Conservation (phyloP, 2,888 invertebrate genomes). For the Prosapia bicincta region DNA sequence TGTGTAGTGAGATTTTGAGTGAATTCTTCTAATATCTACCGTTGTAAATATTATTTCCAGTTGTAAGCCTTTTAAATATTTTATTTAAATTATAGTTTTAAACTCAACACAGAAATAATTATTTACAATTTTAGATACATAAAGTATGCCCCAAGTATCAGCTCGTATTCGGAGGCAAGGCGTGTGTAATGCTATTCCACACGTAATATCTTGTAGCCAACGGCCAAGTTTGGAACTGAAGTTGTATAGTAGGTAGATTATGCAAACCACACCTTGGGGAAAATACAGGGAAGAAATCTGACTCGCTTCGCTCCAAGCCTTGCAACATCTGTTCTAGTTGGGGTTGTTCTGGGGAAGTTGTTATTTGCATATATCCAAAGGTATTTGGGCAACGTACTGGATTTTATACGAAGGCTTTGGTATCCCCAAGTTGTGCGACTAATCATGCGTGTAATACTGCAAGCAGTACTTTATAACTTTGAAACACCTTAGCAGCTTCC, state of each 20-base stretch:
- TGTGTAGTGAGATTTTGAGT: too few relatives aligned
- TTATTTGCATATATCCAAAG: not conserved
- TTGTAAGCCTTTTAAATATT: too few relatives aligned
- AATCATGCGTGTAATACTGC: not conserved
- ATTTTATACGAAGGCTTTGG: not conserved
- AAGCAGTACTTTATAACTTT: not conserved
- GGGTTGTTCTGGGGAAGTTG: not conserved
- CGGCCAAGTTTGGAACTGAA: not conserved
- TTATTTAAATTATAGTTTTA: too few relatives aligned
- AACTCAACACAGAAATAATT: too few relatives aligned
- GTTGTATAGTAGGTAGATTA: not conserved
- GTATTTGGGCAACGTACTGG: not conserved
- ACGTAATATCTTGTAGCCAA: not conserved
- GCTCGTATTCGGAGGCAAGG: not conserved
- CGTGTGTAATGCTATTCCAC: not conserved
- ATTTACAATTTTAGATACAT: too few relatives aligned
- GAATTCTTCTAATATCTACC: too few relatives aligned
- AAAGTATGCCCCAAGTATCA: too few relatives aligned
- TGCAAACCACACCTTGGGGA: not conserved
- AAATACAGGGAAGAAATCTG: not conserved
- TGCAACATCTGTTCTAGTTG: not conserved
- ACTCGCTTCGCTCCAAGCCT: not conserved
- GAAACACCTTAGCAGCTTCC: too few relatives aligned
- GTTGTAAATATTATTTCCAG: too few relatives aligned
- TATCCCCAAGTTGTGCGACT: not conserved